phyloP scores from a whole-genome alignment of 2,113 vertebrate genomes.

The Dermatemys mawii region DNA sequence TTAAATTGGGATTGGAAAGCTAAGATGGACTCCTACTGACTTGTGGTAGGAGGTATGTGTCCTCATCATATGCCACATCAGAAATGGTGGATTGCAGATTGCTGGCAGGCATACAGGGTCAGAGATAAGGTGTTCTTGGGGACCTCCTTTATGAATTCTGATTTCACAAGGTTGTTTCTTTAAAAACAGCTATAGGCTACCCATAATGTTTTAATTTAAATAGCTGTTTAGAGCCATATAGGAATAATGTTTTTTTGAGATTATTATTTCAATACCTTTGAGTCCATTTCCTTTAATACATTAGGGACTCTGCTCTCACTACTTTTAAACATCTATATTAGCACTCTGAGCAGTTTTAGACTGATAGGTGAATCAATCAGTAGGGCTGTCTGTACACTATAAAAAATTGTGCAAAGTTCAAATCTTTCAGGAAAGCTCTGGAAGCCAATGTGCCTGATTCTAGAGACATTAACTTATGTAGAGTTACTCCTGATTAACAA shows the following conservation, averaged over 20 bases:
- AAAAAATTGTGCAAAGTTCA: not conserved
- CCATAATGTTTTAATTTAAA: not conserved
- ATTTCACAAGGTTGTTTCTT: not conserved
- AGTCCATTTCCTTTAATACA: not conserved
- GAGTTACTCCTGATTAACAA: not conserved
- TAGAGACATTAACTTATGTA: not conserved
- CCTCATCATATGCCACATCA: not conserved
- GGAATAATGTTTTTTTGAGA: not conserved
- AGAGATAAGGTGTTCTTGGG: not conserved
- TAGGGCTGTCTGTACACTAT: not conserved
- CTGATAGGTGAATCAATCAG: not conserved
- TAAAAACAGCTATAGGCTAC: not conserved
- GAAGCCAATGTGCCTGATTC: not conserved
- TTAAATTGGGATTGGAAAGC: not conserved
- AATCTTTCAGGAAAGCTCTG: not conserved
- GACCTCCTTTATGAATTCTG: not conserved
- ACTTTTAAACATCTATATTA: not conserved
- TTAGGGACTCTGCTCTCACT: not conserved
- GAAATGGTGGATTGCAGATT: not conserved
- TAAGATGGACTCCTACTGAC: fast-evolving
- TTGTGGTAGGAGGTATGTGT: fast-evolving
- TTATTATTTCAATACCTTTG: not conserved
- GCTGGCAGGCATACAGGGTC: not conserved
- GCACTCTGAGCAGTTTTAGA: not conserved
- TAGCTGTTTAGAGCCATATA: not conserved